phyloP scores from a whole-genome alignment of 2,888 invertebrate species.

The Eupsilia transversa region DNA sequence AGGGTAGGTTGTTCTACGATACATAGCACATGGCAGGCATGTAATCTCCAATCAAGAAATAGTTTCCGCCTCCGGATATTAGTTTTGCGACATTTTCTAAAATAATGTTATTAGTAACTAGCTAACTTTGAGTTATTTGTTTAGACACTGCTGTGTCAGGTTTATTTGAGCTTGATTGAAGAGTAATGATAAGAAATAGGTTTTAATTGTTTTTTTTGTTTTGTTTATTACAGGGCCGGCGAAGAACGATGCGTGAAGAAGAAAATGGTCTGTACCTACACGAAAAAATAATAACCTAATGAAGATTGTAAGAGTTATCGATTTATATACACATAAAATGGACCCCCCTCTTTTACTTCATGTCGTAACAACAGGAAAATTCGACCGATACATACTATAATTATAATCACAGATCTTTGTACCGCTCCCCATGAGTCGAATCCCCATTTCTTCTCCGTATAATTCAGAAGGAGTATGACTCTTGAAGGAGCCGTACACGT shows the following conservation, averaged over 20 bases:
- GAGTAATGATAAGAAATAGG: neutral
- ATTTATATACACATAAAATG: neutral
- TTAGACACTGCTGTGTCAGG: conserved; percentile 2
- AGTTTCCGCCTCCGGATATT: conserved; percentile 69
- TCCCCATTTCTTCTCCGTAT: conserved; percentile 56
- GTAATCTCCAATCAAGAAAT: conserved; percentile 68
- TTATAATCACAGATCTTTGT: conserved; percentile 47
- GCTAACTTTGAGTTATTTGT: conserved; percentile 35
- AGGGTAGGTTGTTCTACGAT: conserved; percentile 37
- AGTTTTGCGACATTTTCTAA: conserved; percentile 62
- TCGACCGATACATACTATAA: conserved; percentile 21
- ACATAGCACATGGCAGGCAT: conserved; percentile 39
- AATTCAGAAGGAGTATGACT: conserved; percentile 64
- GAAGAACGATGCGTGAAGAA: neutral
- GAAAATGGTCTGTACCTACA: neutral
- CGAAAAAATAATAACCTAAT: neutral
- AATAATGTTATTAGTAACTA: conserved; percentile 49
- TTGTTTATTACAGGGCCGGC: conserved; percentile 25
- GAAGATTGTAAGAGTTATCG: neutral
- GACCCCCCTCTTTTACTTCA: neutral
- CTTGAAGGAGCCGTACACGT: conserved; percentile 61
- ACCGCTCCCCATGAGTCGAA: conserved; percentile 32
- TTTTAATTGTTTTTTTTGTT: neutral
- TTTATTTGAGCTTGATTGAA: conserved; percentile 18
- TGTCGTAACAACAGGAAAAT: conserved; percentile 20